Evolutionary conservation across 2,797 vertebrate species (phyloP), one percentile per base, ranked within the genome.

Genomic region (Falco concolor): DNA sequence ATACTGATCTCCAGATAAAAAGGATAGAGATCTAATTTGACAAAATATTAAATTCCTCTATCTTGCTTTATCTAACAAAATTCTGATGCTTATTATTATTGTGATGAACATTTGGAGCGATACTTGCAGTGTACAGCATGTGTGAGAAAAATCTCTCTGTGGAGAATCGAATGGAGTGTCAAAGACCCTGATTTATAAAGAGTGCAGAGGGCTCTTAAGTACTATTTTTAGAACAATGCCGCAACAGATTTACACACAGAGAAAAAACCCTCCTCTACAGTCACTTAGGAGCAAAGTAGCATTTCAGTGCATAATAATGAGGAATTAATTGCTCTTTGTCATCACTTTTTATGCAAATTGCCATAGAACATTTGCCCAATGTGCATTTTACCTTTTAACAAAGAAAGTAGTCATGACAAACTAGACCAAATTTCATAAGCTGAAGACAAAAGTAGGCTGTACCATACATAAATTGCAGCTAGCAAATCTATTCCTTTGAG

Each of bases 341-440:
- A 98, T 98, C 97, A 98, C 96, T 98, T 98, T 98, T 98, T 98
- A 98, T 98, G 97, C 96, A 97, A 98, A 98, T 97, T 97, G 94
- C 97, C 95, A 96, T 52, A 59, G 90, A 97, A 94, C 95, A 95
- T 97, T 98, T 97, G 96, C 95, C 97, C 97, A 97, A 97, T 97
- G 95, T 96, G 96, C 96, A 96, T 98, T 98, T 98, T 96, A 97
- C 97, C 93, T 97, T 98, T 97, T 97, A 98, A 98, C 97, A 98
- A 98, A 97, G 97, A 96, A 97, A 97, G 96, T 84, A 97, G 92
- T 96, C 96, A 97, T 89, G 92, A 98, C 96, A 98, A 97, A 98
- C 95, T 97, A 97, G 97, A 97, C 95, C 95, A 89, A 73, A 97
- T 96, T 94, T 97, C 95, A 83, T 95, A 97, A 97, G 60, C 91